These are phyloP conservation scores for Caenorhabditis briggsae DNA, from an alignment of 1,140 invertebrate species.

Conservation along the genomic window DNA sequence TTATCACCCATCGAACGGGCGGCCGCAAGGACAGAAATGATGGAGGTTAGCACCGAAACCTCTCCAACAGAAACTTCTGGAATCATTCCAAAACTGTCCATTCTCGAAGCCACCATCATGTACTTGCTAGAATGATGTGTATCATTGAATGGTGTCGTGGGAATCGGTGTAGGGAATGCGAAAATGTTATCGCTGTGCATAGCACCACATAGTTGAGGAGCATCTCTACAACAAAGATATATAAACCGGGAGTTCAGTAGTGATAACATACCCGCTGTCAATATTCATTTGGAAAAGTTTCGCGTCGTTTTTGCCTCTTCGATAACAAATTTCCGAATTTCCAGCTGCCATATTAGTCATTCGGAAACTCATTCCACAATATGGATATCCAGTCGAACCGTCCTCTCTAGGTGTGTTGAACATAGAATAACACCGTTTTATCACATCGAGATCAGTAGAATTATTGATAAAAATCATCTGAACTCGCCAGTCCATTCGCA, in stretches of 20 bases:
- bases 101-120: conserved; percentile 46
- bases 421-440: conserved; percentile 29
- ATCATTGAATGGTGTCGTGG: conserved; percentile 14
- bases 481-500: conserved; percentile 19
- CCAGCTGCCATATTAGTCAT: conserved; percentile 59
- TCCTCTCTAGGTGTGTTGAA: conserved; percentile 50
- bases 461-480: conserved; percentile 47
- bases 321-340: conserved; percentile 68
- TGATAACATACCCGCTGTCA: conserved; percentile 48
- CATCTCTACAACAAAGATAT: neutral
- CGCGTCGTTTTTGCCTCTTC: conserved; percentile 51
- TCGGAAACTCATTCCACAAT: conserved; percentile 41
- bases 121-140: conserved; percentile 61
- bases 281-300: conserved; percentile 51
- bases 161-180: neutral
- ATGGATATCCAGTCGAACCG: conserved; percentile 38
- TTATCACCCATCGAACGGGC: conserved; percentile 70
- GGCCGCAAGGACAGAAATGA: conserved; percentile 70
- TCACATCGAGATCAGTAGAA: neutral
- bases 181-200: conserved; percentile 46
- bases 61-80: conserved; percentile 66
- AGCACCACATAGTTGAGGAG: conserved; percentile 42
- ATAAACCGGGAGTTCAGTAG: neutral
- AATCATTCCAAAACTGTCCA: conserved; percentile 71
- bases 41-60: conserved; percentile 69